Percentiles rank a stretch among this genome's conserved stretches.
These are phyloP conservation scores for Anthophora plumipes DNA, from an alignment of 2,888 invertebrate species.

Conservation along the genomic window DNA sequence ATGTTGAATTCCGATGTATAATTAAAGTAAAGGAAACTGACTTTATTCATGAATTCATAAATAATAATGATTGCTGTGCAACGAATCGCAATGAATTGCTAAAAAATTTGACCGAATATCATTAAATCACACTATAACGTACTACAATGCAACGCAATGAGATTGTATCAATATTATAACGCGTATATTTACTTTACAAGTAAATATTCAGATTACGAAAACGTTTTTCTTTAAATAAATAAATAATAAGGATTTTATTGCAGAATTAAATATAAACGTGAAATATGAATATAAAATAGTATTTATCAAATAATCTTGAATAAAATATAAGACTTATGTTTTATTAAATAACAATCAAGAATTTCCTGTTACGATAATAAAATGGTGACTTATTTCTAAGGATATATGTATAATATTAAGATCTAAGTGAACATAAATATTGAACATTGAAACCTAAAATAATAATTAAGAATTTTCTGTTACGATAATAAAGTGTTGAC, in stretches of 20 bases:
- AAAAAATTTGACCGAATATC: not conserved
- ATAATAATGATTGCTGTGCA: not conserved
- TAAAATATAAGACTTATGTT: too few species aligned
- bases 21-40: not conserved
- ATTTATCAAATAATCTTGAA: too few species aligned
- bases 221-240: conserved; percentile 14
- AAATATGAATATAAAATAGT: too few species aligned
- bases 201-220: conserved; percentile 17
- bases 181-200: not conserved
- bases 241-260: too few species aligned
- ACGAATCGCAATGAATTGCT: not conserved
- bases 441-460: too few species aligned
- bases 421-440: too few species aligned
- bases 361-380: conserved; percentile 20
- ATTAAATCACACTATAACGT: not conserved
- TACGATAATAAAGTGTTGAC: conserved; percentile 24
- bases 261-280: too few species aligned
- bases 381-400: conserved; percentile 19
- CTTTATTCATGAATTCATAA: not conserved
- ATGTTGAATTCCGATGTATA: not conserved
- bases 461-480: conserved; percentile 26
- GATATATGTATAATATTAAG: too few species aligned
- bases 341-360: too few species aligned
- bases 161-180: not conserved
- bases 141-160: not conserved